phyloP scores from a whole-genome alignment of 2,113 vertebrate genomes.

The Ginglymostoma cirratum region DNA sequence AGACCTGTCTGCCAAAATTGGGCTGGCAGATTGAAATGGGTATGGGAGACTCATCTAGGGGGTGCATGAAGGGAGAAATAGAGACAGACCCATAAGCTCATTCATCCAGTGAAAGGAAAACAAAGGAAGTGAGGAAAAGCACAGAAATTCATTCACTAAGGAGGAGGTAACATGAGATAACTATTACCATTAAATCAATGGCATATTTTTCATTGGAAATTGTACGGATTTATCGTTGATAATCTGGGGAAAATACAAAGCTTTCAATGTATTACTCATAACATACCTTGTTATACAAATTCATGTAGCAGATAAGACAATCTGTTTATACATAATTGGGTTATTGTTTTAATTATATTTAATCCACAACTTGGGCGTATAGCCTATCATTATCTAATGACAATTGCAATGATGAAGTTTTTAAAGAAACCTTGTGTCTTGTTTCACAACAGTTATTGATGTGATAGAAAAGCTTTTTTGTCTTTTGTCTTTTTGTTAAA shows the following conservation, averaged over 20 bases:
- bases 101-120: neutral
- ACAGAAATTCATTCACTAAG: neutral
- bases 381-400: conserved; percentile 36
- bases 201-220: neutral
- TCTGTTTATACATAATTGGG: neutral
- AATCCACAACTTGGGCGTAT: conserved; percentile 15
- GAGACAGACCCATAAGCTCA: neutral
- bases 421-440: conserved; percentile 19
- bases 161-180: neutral
- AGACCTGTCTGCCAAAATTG: neutral
- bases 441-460: neutral
- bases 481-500: conserved; percentile 41
- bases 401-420: conserved; percentile 38
- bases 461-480: conserved; percentile 26
- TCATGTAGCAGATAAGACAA: neutral
- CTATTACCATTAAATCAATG: neutral
- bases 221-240: neutral
- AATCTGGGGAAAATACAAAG: neutral
- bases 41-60: neutral
- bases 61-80: neutral
- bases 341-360: neutral
- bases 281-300: neutral
- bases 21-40: neutral
- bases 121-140: neutral
- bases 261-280: neutral